Percentiles rank a stretch among this genome's conserved stretches.
Conservation (phyloP, 2,888 invertebrate species). For the Lithosia quadra region DNA sequence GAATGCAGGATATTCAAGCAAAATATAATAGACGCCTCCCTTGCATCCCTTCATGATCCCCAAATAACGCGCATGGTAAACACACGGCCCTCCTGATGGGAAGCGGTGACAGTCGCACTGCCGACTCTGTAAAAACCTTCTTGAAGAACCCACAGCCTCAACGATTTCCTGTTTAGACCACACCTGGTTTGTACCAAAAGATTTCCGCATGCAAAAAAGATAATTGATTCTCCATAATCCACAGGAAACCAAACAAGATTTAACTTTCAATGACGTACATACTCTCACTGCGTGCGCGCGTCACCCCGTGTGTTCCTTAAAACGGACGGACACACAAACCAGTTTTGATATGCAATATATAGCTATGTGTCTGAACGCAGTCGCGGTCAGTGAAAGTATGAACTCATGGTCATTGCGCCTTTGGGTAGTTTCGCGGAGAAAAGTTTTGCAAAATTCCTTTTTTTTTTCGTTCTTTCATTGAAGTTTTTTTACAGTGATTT, state of each 20-base stretch:
- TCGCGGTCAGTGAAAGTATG: constrained; percentile 50
- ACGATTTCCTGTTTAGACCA: not conserved
- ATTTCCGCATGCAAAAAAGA: not conserved
- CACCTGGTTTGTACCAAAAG: not conserved
- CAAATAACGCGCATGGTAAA: too few species aligned
- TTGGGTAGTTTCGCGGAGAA: constrained; percentile 10
- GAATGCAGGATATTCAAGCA: too few species aligned
- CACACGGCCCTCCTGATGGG: too few species aligned
- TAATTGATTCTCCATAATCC: not conserved
- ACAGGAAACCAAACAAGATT: constrained; percentile 15
- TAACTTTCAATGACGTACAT: not conserved
- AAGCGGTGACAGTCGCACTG: too few species aligned
- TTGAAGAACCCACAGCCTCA: too few species aligned
- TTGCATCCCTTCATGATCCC: not conserved
- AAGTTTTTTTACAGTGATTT: not conserved
- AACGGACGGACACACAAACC: constrained; percentile 17
- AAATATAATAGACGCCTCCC: not conserved
- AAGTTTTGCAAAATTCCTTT: not conserved
- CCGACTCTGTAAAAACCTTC: too few species aligned
- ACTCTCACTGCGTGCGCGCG: constrained; percentile 5
- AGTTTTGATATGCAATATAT: constrained; percentile 16
- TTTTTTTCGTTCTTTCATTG: not conserved
- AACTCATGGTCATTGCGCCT: constrained; percentile 37
- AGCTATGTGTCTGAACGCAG: constrained; percentile 9
- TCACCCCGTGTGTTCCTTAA: constrained; percentile 14